Percentiles rank a stretch among this genome's conserved stretches.
These are phyloP conservation scores for Decapterus maruadsi DNA, from an alignment of 2,797 vertebrate genomes.

Conservation along the genomic window DNA sequence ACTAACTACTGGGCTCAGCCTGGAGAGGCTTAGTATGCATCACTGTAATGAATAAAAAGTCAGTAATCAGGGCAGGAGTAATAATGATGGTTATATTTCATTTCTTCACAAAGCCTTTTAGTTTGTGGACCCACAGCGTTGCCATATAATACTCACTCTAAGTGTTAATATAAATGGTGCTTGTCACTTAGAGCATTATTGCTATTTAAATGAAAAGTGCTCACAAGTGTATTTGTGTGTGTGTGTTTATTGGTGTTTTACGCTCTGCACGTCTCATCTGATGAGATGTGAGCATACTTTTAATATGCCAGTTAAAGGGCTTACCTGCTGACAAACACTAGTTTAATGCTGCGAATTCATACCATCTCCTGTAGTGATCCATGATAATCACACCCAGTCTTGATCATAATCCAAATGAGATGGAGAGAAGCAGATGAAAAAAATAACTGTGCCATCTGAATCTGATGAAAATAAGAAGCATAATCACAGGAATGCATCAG, in stretches of 20 bases:
- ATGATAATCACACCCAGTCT: slow-evolving; percentile 14
- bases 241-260: neutral
- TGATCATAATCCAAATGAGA: slow-evolving; percentile 30
- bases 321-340: slow-evolving; percentile 27
- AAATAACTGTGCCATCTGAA: slow-evolving; percentile 10
- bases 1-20: neutral
- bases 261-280: neutral
- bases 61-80: slow-evolving; percentile 18
- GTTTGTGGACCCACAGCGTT: neutral
- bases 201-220: slow-evolving; percentile 18
- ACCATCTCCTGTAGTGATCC: slow-evolving; percentile 4
- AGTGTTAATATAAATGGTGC: slow-evolving; percentile 35
- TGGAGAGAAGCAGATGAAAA: neutral
- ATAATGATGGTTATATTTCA: slow-evolving; percentile 33
- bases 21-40: slow-evolving; percentile 17
- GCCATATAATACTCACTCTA: slow-evolving; percentile 5
- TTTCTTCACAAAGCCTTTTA: slow-evolving; percentile 16
- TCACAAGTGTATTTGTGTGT: neutral
- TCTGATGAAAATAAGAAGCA: neutral
- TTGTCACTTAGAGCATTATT: slow-evolving; percentile 23
- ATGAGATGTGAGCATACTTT: neutral
- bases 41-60: slow-evolving; percentile 23
- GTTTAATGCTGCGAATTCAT: slow-evolving; percentile 13
- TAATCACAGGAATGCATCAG: slow-evolving; percentile 12
- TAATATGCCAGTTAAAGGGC: slow-evolving; percentile 1